Base-by-base conservation (phyloP, 2,888 invertebrate genomes). In the Callyntrura sp. region DNA sequence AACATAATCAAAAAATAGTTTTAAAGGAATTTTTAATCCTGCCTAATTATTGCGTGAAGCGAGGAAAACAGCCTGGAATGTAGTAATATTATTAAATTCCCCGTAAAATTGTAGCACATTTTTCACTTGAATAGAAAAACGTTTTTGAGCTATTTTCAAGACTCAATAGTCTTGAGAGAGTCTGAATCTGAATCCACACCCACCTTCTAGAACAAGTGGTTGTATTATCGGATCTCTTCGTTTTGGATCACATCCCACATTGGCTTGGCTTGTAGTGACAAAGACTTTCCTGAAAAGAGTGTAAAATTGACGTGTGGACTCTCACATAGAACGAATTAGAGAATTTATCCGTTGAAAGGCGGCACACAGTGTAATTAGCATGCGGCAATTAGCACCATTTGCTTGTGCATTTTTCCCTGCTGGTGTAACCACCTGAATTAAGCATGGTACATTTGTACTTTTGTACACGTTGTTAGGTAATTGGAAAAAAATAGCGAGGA, bases 381-480 rank as follows among this genome's bases (percentile, higher is more conserved):
- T 76, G 43, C n/a, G 68, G 17, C 76, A 76, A 76, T 76, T 76
- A 76, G 23, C 76, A 76, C 48, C n/a, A 51, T 73, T 51, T 76
- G 11, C 48, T 51, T 76, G 20, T 12, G 5, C 73, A 23, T 70
- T n/a, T 11, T 45, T 12, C 5, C 1, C 43, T n/a, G 1, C 12
- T 70, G 70, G 45, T 20, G 4, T 45, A 45, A 17, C 25, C 4
- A 0, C 28, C 25, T 20, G 17, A 70, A 17, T n/a, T 60, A 62
- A 62, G 51, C 51, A 2, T n/a, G n/a, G 51, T 51, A 14, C 62
- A 23, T 23, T 11, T 51, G 51, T 11, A 14, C 12, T 51, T 1
- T 11, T 3, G 12, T 60, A 11, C 12, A 60, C 23, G 23, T 5
- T 14, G 70, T n/a, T 17, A 70, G 43, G 1, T 70, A 45, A 43